Base-by-base conservation (phyloP, 2,113 vertebrate genomes). In the Scatophagus argus region DNA sequence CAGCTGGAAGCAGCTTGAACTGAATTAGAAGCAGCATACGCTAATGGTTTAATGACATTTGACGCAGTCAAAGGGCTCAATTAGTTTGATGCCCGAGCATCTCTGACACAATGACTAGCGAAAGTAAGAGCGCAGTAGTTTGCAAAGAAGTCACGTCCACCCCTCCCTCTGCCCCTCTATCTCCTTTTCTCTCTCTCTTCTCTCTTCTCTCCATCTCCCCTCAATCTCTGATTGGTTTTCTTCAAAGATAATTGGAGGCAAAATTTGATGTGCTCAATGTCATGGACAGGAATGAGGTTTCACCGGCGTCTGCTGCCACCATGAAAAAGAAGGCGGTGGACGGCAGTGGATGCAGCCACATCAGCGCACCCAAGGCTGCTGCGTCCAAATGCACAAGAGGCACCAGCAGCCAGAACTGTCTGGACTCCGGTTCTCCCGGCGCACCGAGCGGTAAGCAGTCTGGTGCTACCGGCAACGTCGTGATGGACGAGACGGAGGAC, bases 261-360 rank as follows among this genome's bases (percentile, higher is more conserved):
- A 91, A 81, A 86, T 93, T 85, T 90, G 91, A 92, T 90, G 84
- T 88, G 82, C 83, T 86, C 85, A 93, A 91, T 92, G 89, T 91
- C 91, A 95, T 94, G 94, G 93, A 95, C 90, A 93, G 87, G 83
- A 93, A 90, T 87, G 92, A 94, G 81, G 80, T 87, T 84, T 89
- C 93, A 74, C 86, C 90, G 74, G 91, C 79, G 75, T 88, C 89
- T 85, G 91, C 87, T 89, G 88, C 89, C 74, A 85, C 90, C 81
- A 85, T 82, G 93, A 90, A 89, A 47, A 88, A 86, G 85, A 87
- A 88, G 74, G 86, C 87, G 65, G 87, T 73, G 81, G 87, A 85
- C 79, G 83, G 86, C 63, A 74, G 83, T 41, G 86, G 90, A 58
- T 69, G 83, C 68, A 66, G 87, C 80, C 88, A 80, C 85, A 83